Evolutionary conservation across 1,140 invertebrate species (phyloP).

Genomic region (Contarinia nasturtii): DNA sequence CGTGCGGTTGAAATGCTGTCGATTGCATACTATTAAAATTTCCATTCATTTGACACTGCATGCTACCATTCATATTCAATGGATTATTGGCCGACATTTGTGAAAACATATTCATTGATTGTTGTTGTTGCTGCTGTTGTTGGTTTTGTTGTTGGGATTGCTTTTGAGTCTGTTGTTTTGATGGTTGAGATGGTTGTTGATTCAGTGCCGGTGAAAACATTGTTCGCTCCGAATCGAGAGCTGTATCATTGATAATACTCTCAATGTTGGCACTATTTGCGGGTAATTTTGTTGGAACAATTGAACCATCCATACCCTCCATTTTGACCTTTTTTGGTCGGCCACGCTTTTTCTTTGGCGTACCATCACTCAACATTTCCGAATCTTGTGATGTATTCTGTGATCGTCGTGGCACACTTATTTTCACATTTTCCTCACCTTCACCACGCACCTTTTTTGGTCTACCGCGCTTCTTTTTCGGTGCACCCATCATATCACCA

Average conservation of each 20-base stretch:
- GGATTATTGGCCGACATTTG: too few species aligned
- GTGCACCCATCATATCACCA: conserved; percentile 15
- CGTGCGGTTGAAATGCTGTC: not conserved
- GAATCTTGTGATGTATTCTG: conserved; percentile 6
- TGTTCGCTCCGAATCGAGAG: conserved; percentile 9
- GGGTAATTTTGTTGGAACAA: conserved; percentile 16
- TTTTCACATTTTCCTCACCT: conserved; percentile 28
- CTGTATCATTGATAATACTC: conserved; percentile 10
- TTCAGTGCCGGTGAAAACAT: conserved; percentile 18
- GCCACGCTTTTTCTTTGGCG: conserved; percentile 65
- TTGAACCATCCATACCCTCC: conserved; percentile 10
- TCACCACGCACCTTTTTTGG: conserved; percentile 69
- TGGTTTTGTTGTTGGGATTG: conserved; percentile 5
- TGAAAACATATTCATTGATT: conserved; percentile 14
- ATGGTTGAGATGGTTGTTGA: conserved; percentile 10
- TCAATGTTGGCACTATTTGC: conserved; percentile 21
- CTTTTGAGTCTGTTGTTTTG: not conserved
- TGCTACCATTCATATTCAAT: too few species aligned
- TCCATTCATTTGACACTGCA: too few species aligned
- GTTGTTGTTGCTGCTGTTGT: conserved; percentile 1
- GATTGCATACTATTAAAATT: too few species aligned
- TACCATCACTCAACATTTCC: conserved; percentile 7
- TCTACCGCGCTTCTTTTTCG: conserved; percentile 70
- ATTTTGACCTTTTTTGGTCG: conserved; percentile 65
- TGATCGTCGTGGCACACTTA: conserved; percentile 3